Evolutionary conservation across 1,140 invertebrate genomes (phyloP).

Genomic region (Drosophila cardini): DNA sequence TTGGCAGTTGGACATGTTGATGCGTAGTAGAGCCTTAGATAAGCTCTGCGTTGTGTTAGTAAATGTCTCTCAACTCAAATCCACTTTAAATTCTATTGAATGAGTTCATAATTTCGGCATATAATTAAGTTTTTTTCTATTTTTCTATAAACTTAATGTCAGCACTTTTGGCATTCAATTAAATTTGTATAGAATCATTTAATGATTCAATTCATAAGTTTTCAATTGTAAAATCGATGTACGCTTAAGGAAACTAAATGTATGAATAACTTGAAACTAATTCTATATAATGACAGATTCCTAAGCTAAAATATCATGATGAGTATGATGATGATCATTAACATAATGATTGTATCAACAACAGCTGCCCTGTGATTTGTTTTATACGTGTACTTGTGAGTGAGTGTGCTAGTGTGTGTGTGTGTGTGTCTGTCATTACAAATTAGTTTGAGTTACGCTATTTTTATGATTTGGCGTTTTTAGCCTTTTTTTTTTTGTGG

Average conservation of each 20-base stretch:
- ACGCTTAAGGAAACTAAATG: conserved; percentile 9
- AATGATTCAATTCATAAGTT: background rate
- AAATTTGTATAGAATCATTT: background rate
- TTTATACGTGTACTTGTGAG: conserved; percentile 24
- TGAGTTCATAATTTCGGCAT: background rate
- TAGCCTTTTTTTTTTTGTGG: conserved; percentile 23
- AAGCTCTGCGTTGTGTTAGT: conserved; percentile 11
- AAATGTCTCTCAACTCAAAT: background rate
- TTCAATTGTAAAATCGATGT: conserved; percentile 1
- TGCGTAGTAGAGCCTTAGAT: conserved; percentile 17
- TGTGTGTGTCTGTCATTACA: conserved; percentile 64
- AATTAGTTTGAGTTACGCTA: conserved; percentile 72
- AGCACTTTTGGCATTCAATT: conserved; percentile 5
- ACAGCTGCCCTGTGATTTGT: conserved; percentile 27
- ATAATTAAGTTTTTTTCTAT: conserved; percentile 1
- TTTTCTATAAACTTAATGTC: background rate
- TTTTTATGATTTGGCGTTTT: conserved; percentile 37
- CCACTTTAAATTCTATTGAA: background rate
- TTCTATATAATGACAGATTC: conserved; percentile 25
- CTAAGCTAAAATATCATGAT: conserved; percentile 19
- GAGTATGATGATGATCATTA: conserved; percentile 15
- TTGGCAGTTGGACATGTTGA: conserved; percentile 26
- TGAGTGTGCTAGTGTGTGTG: conserved; percentile 17
- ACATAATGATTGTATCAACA: conserved; percentile 34
- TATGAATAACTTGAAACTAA: conserved; percentile 32